Evolutionary conservation across 1,140 invertebrate genomes (phyloP).

Genomic region (Steinernema khuongi): DNA sequence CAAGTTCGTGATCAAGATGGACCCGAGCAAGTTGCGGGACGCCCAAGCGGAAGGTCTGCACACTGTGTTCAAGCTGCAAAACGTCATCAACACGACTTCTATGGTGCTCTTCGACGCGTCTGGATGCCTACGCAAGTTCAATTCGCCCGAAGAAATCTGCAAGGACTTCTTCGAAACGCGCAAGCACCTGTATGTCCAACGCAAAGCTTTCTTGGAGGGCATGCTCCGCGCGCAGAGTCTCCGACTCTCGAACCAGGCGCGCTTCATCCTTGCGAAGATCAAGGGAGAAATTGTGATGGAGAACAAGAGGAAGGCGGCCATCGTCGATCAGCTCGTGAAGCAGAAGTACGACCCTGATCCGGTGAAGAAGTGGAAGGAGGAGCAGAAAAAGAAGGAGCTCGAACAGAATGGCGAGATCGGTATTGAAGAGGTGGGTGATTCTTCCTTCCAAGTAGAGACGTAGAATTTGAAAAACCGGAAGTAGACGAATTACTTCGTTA

Average conservation of each 20-base stretch:
- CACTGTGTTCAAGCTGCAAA: constrained; percentile 80
- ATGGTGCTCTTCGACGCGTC: constrained; percentile 90
- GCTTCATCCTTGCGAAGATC: constrained; percentile 94
- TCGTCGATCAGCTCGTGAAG: constrained; percentile 80
- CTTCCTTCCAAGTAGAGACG: too few relatives aligned
- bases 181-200: constrained; percentile 74
- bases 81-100: constrained; percentile 68
- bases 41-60: constrained; percentile 80
- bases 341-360: constrained; percentile 89
- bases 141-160: constrained; percentile 75
- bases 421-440: constrained; percentile 42
- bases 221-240: constrained; percentile 80
- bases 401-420: constrained; percentile 47
- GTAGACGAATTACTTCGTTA: too few relatives aligned
- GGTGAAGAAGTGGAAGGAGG: constrained; percentile 81
- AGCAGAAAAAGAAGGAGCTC: constrained; percentile 60
- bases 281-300: constrained; percentile 89
- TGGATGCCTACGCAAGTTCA: constrained; percentile 76
- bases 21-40: constrained; percentile 72
- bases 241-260: constrained; percentile 67
- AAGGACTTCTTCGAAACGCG: constrained; percentile 78
- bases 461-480: too few relatives aligned
- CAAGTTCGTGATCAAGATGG: constrained; percentile 77
- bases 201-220: constrained; percentile 85
- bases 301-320: constrained; percentile 98